These are phyloP conservation scores for Vanessa tameamea DNA, from an alignment of 1,140 invertebrate species.

Conservation along the genomic window DNA sequence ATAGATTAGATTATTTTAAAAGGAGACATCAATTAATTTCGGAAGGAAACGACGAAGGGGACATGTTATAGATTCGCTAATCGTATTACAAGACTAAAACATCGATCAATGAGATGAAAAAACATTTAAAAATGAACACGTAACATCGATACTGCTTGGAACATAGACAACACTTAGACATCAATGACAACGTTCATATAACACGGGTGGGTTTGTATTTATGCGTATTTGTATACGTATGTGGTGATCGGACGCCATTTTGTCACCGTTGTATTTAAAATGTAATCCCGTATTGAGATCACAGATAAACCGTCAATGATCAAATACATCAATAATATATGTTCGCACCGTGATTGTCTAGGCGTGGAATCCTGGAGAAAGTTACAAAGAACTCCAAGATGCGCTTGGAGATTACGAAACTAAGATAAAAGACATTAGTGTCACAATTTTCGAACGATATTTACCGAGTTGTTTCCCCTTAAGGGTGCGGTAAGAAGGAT, in stretches of 20 bases:
- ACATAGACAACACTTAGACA: constrained; percentile 8
- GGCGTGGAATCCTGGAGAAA: too few relatives aligned
- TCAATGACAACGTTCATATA: constrained; percentile 10
- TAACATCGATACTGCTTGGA: not conserved
- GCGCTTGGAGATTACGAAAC: too few relatives aligned
- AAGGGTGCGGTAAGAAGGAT: too few relatives aligned
- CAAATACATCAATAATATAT: not conserved
- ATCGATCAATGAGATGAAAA: constrained; percentile 1
- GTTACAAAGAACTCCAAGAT: too few relatives aligned
- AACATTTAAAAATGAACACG: constrained; percentile 6
- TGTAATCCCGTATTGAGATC: not conserved
- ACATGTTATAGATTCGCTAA: not conserved
- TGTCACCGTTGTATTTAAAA: not conserved
- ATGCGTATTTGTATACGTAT: not conserved
- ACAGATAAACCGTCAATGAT: not conserved
- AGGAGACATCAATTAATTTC: too few relatives aligned
- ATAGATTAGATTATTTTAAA: too few relatives aligned
- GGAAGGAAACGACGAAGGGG: not conserved
- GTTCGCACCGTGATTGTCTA: too few relatives aligned
- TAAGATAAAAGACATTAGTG: too few relatives aligned
- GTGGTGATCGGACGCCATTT: not conserved
- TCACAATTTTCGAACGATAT: too few relatives aligned
- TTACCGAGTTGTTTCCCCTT: too few relatives aligned
- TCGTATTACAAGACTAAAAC: not conserved
- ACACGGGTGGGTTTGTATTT: not conserved